Conservation (phyloP, 2,113 vertebrate genomes). For the Gasterosteus nipponicus region DNA sequence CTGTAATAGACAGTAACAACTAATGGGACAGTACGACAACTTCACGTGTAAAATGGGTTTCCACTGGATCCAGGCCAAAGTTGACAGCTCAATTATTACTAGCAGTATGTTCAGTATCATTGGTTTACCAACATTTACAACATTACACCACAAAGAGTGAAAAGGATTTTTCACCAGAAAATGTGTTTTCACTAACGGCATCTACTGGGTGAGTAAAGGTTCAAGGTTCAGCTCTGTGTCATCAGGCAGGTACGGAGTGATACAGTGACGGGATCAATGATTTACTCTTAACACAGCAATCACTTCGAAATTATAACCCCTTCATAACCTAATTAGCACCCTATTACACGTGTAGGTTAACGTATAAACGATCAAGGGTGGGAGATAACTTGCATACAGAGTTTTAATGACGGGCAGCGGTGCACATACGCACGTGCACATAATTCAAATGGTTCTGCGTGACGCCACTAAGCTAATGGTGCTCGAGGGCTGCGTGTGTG, state of each 20-base stretch:
- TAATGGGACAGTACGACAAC: neutral
- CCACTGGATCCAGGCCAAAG: neutral
- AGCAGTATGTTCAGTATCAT: neutral
- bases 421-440: neutral
- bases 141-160: neutral
- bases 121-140: neutral
- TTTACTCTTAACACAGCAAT: neutral
- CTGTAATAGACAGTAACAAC: neutral
- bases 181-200: neutral
- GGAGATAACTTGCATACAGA: neutral
- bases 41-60: neutral
- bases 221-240: neutral
- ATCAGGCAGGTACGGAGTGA: neutral
- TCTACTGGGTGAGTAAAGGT: neutral
- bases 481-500: neutral
- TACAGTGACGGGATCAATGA: neutral
- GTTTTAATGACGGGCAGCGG: neutral
- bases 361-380: neutral
- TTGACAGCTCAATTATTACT: neutral
- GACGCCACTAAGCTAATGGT: slow-evolving; percentile 28
- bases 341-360: neutral
- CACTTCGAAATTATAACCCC: neutral
- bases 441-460: slow-evolving; percentile 6
- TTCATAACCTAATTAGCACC: neutral
- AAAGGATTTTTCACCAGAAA: neutral